A percentile compares a stretch with the other conserved stretches of the same genome.
Conservation (phyloP, 2,888 invertebrate genomes). For the Morpho achilles region DNA sequence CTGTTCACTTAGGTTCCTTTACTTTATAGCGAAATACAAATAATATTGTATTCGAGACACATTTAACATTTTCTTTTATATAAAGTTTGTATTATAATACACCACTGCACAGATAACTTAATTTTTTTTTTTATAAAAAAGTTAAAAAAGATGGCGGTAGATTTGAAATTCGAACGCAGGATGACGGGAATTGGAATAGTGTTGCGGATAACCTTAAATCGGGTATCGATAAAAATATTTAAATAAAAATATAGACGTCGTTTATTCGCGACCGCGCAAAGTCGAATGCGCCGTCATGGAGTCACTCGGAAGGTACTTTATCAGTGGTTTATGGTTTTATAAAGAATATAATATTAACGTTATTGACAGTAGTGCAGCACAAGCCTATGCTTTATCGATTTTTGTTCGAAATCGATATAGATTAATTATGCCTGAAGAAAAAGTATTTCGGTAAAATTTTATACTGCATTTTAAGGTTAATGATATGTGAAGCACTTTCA, state of each 20-base stretch:
- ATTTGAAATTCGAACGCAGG: conserved; percentile 15
- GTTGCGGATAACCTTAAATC: conserved; percentile 27
- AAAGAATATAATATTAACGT: conserved; percentile 39
- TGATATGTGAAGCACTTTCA: too few relatives aligned
- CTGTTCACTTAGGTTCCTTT: conserved; percentile 26
- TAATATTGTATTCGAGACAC: conserved; percentile 47
- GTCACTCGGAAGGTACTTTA: conserved; percentile 34
- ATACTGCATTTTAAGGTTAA: not conserved
- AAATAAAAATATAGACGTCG: conserved; percentile 32
- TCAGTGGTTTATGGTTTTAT: conserved; percentile 32
- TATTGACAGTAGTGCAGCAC: conserved; percentile 30
- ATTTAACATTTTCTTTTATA: conserved; percentile 47
- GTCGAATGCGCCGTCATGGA: conserved; percentile 36
- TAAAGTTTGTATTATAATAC: conserved; percentile 22
- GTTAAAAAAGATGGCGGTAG: conserved; percentile 5
- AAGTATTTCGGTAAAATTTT: not conserved
- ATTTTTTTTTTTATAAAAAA: conserved; percentile 17
- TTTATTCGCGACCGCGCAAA: conserved; percentile 36
- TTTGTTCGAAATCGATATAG: conserved; percentile 26
- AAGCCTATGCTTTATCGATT: conserved; percentile 37
- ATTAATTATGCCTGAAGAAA: not conserved
- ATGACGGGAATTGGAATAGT: conserved; percentile 35
- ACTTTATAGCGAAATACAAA: conserved; percentile 58
- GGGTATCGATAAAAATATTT: conserved; percentile 32
- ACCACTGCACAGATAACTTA: conserved; percentile 34